Evolutionary conservation across 2,888 invertebrate species (phyloP).

Genomic region (Gisinianus flammeolus): DNA sequence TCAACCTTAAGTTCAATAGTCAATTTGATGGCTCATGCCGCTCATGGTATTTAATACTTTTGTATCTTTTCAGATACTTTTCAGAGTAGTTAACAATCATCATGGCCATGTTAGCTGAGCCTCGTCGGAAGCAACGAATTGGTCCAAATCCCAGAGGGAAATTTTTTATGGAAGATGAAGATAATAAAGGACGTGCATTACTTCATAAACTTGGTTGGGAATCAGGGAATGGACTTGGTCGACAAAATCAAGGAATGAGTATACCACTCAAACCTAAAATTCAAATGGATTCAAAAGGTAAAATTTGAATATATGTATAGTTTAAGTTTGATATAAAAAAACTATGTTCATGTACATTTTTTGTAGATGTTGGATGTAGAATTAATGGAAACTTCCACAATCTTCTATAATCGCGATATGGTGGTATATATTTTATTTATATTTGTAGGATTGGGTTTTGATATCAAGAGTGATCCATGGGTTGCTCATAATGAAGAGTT

Average conservation of each 20-base stretch:
- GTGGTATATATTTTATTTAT: slow-evolving; percentile 21
- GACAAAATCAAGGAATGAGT: slow-evolving; percentile 50
- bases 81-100: too few species aligned
- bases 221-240: slow-evolving; percentile 54
- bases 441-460: slow-evolving; percentile 52
- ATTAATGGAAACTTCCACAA: slow-evolving; percentile 13
- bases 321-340: too few species aligned
- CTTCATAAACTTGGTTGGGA: slow-evolving; percentile 56
- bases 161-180: slow-evolving; percentile 52
- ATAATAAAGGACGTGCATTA: slow-evolving; percentile 51
- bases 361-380: slow-evolving; percentile 16
- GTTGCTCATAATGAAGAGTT: slow-evolving; percentile 53
- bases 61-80: too few species aligned
- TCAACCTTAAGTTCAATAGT: too few species aligned
- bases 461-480: slow-evolving; percentile 51
- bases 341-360: too few species aligned
- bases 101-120: slow-evolving; percentile 57
- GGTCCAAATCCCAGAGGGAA: slow-evolving; percentile 55
- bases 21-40: too few species aligned
- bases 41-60: too few species aligned
- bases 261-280: slow-evolving; percentile 53
- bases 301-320: too few species aligned
- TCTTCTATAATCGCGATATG: not conserved
- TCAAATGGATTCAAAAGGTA: slow-evolving; percentile 52
- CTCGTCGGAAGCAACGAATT: slow-evolving; percentile 51